phyloP scores from a whole-genome alignment of 92 coral and sea anemone species.

The Epizoanthus rinbou region DNA sequence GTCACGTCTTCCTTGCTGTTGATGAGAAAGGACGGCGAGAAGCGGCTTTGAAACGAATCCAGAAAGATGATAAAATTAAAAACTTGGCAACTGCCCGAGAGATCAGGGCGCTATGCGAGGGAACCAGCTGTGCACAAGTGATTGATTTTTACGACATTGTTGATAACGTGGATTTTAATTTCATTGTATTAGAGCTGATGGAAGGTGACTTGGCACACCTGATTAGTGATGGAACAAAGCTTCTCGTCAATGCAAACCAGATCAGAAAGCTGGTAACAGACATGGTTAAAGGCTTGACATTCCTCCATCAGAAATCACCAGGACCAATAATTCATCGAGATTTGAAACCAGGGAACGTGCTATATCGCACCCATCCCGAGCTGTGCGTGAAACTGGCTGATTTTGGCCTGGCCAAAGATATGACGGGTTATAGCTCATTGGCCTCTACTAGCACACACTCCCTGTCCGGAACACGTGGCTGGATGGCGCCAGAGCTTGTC shows the following conservation, averaged over 20 bases:
- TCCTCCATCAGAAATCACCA: constrained; percentile 48
- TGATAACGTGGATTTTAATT: constrained; percentile 47
- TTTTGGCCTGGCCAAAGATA: constrained; percentile 63
- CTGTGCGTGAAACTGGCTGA: constrained; percentile 64
- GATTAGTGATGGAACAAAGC: not conserved
- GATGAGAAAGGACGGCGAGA: constrained; percentile 66
- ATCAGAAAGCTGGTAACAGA: constrained; percentile 36
- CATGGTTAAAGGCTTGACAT: constrained; percentile 57
- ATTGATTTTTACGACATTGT: constrained; percentile 33
- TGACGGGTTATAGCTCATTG: constrained; percentile 18
- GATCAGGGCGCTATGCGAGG: constrained; percentile 41
- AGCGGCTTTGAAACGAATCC: constrained; percentile 60
- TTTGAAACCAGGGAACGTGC: constrained; percentile 77
- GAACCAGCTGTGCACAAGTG: constrained; percentile 47
- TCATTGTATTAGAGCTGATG: constrained; percentile 59
- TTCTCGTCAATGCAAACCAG: not conserved
- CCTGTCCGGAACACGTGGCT: constrained; percentile 70
- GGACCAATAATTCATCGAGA: constrained; percentile 67
- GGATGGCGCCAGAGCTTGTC: constrained; percentile 80
- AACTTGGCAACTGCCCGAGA: constrained; percentile 49
- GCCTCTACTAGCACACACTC: constrained; percentile 51
- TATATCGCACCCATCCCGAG: constrained; percentile 53
- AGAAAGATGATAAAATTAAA: constrained; percentile 28
- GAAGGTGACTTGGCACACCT: constrained; percentile 60
- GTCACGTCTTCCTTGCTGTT: constrained; percentile 52